Conservation (phyloP, 2,113 vertebrate genomes). For the Micromys minutus region DNA sequence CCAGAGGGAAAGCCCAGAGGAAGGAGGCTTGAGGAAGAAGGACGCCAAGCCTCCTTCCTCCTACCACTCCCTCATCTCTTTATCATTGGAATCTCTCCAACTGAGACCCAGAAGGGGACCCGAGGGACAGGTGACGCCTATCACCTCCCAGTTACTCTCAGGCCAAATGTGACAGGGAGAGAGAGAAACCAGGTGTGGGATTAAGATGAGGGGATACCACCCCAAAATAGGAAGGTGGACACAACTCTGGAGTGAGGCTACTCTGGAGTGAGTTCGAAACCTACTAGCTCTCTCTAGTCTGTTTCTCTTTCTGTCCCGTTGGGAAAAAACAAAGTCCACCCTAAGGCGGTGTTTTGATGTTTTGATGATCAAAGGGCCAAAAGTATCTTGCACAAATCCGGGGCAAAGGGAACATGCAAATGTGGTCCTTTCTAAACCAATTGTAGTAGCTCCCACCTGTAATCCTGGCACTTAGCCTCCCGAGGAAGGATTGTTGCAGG, state of each 20-base stretch:
- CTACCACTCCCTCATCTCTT: background rate
- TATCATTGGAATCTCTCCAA: background rate
- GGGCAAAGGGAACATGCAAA: background rate
- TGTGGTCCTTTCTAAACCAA: background rate
- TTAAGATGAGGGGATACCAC: no score
- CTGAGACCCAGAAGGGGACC: background rate
- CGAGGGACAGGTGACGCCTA: background rate
- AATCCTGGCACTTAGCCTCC: background rate
- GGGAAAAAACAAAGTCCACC: background rate
- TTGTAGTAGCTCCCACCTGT: background rate
- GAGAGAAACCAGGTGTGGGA: background rate
- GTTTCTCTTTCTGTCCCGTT: background rate
- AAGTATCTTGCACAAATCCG: background rate
- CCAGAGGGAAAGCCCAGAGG: slow-evolving; percentile 6
- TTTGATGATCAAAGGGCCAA: background rate
- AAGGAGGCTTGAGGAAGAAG: background rate
- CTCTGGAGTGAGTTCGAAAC: background rate
- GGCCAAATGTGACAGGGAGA: background rate
- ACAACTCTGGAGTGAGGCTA: background rate
- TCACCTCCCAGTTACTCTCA: background rate
- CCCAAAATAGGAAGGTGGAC: background rate
- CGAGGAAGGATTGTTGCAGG: background rate
- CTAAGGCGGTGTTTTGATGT: background rate
- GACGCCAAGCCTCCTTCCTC: background rate
- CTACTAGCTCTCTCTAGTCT: background rate